A percentile compares a stretch with the other conserved stretches of the same genome.
phyloP scores from a whole-genome alignment of 2,113 vertebrate genomes.

The Solea solea region DNA sequence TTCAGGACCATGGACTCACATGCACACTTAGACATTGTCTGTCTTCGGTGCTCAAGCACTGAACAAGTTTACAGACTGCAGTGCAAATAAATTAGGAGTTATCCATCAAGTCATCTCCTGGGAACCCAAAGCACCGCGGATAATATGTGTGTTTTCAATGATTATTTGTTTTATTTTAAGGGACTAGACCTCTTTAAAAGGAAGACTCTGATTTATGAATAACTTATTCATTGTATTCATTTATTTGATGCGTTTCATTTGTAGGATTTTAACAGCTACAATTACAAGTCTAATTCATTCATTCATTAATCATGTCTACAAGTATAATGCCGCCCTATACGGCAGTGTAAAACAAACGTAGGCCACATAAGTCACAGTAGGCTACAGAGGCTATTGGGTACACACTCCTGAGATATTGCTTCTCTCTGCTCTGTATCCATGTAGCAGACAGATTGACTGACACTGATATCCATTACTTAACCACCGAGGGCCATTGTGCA shows the following conservation, averaged over 20 bases:
- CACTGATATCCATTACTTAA: constrained; percentile 54
- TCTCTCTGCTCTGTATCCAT: constrained; percentile 11
- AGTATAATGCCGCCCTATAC: neutral
- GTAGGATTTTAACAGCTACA: neutral
- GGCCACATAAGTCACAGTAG: too few relatives aligned
- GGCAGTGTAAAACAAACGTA: neutral
- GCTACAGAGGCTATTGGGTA: neutral
- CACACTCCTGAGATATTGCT: constrained; percentile 11
- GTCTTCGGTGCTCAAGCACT: constrained; percentile 15
- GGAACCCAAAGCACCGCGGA: neutral
- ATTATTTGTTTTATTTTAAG: neutral
- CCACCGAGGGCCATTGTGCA: constrained; percentile 39
- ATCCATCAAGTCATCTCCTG: neutral
- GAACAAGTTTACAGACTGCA: constrained; percentile 4
- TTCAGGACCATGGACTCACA: constrained; percentile 22
- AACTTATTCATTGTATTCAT: neutral
- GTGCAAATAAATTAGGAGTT: constrained; percentile 7
- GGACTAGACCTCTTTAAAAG: neutral
- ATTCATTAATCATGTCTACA: neutral
- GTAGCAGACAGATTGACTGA: constrained; percentile 50
- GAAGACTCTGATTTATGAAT: too few relatives aligned
- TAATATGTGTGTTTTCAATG: neutral
- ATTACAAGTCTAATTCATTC: neutral
- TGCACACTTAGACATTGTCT: constrained; percentile 31
- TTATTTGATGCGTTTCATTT: neutral